Evolutionary conservation across 2,113 vertebrate species (phyloP).

Genomic region (Oncorhynchus nerka): DNA sequence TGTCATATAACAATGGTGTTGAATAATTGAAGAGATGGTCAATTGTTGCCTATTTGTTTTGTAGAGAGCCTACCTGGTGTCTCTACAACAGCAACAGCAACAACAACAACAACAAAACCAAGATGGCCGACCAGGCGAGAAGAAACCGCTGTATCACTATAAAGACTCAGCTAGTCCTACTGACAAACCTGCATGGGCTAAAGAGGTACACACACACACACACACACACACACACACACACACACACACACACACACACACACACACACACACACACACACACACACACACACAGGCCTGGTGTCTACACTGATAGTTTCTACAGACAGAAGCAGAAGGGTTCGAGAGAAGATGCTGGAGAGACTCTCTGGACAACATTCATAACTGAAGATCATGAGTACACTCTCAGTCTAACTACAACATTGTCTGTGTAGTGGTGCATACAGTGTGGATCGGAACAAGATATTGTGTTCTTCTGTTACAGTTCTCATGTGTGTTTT

Average conservation of each 20-base stretch:
- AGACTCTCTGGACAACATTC: neutral
- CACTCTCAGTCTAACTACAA: neutral
- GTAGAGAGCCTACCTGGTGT: constrained; percentile 85
- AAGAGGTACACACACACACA: constrained; percentile 77
- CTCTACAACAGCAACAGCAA: constrained; percentile 82
- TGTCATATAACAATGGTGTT: too few relatives aligned
- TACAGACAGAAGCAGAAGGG: neutral
- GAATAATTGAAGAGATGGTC: too few relatives aligned
- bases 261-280: neutral
- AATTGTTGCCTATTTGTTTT: too few relatives aligned
- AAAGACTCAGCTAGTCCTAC: constrained; percentile 87
- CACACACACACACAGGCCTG: neutral
- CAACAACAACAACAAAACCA: constrained; percentile 73
- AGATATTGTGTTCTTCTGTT: neutral
- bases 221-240: constrained; percentile 11
- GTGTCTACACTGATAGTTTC: neutral
- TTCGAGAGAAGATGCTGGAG: neutral
- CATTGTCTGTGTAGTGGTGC: neutral
- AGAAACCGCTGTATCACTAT: constrained; percentile 93
- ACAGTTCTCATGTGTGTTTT: neutral
- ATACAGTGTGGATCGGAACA: neutral
- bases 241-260: neutral
- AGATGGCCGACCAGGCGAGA: constrained; percentile 83
- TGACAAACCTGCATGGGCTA: constrained; percentile 95
- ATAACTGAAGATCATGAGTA: neutral